phyloP scores from a whole-genome alignment of 2,113 vertebrate species.

The Callipepla squamata region DNA sequence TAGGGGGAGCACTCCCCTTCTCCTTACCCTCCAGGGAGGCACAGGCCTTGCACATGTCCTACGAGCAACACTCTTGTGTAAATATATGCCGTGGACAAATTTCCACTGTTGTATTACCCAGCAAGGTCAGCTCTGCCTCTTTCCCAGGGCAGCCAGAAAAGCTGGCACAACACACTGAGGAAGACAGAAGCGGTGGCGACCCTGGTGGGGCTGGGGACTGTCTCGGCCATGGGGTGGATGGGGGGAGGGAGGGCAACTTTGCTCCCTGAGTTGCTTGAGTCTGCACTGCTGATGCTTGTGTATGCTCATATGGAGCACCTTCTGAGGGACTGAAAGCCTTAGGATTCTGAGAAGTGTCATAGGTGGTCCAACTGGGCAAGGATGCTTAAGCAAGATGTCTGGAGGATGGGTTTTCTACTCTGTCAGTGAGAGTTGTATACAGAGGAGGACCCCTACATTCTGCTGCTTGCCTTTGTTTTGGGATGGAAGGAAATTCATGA shows the following conservation, averaged over 20 bases:
- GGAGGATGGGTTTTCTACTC: not conserved
- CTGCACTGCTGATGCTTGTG: accelerated
- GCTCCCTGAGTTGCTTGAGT: not conserved
- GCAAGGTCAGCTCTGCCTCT: not conserved
- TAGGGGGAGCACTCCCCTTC: not conserved
- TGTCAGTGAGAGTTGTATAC: not conserved
- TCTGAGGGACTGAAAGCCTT: not conserved
- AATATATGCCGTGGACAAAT: not conserved
- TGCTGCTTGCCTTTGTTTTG: accelerated
- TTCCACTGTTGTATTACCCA: not conserved
- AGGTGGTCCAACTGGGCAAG: not conserved
- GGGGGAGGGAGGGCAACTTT: not conserved
- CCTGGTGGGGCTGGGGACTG: not conserved
- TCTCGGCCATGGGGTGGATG: not conserved
- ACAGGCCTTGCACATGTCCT: not conserved
- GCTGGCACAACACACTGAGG: not conserved
- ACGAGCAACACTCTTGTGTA: not conserved
- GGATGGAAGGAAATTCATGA: not conserved
- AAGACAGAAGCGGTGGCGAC: not conserved
- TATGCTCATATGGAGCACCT: not conserved
- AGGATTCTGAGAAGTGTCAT: not conserved
- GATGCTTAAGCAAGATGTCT: not conserved
- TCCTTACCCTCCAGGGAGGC: not conserved
- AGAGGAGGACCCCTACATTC: not conserved
- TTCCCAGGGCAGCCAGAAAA: not conserved